These are phyloP conservation scores for Malurus cyaneus DNA, from an alignment of 2,113 vertebrate genomes.

Conservation along the genomic window DNA sequence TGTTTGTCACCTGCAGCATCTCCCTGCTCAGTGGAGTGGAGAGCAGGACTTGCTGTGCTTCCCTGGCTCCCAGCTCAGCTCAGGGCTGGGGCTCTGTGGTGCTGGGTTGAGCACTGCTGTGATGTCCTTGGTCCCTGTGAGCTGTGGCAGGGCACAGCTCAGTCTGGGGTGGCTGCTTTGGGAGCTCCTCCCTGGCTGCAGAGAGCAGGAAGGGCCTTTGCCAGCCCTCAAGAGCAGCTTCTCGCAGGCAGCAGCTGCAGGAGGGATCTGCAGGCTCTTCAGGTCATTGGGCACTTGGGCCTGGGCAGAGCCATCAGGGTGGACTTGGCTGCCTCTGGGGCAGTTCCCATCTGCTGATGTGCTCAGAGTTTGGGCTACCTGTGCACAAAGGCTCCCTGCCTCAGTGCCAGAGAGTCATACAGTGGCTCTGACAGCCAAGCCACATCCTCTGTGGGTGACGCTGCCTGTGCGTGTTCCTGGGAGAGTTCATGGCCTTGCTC, in stretches of 20 bases:
- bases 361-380: not conserved
- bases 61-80: not conserved
- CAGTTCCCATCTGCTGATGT: not conserved
- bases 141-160: rapidly evolving
- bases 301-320: not conserved
- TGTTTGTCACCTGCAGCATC: not conserved
- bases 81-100: not conserved
- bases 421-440: rapidly evolving
- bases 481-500: not conserved
- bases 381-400: not conserved
- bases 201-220: not conserved
- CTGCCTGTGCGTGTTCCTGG: rapidly evolving
- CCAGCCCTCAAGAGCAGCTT: rapidly evolving
- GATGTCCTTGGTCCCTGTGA: rapidly evolving
- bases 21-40: not conserved
- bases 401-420: not conserved
- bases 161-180: not conserved
- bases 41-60: rapidly evolving
- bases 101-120: rapidly evolving
- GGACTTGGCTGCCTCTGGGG: not conserved
- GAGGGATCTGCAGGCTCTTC: not conserved
- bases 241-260: not conserved
- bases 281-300: not conserved
- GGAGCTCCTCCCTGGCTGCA: not conserved
- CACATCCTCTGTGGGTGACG: rapidly evolving